A percentile compares a stretch with the other conserved stretches of the same genome.
phyloP scores from a whole-genome alignment of 2,888 invertebrate species.

The Pandemis cinnamomeana region DNA sequence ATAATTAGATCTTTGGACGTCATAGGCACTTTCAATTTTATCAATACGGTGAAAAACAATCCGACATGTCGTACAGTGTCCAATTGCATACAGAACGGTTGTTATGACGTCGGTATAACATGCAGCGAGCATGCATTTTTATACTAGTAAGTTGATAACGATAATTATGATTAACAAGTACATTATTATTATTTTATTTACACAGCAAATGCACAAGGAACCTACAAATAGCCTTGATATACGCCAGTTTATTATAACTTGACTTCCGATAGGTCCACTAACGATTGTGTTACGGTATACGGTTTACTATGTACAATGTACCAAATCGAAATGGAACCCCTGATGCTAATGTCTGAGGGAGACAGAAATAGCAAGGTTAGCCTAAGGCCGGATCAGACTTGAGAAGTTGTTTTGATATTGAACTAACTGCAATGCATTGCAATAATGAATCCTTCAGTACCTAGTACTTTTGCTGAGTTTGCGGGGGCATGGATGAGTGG shows the following conservation, averaged over 20 bases:
- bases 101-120: slow-evolving; percentile 29
- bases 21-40: background rate
- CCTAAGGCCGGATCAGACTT: background rate
- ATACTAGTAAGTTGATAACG: slow-evolving; percentile 23
- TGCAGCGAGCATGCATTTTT: slow-evolving; percentile 36
- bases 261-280: background rate
- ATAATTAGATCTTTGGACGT: no score
- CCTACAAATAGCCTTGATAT: slow-evolving; percentile 3
- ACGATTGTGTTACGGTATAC: background rate
- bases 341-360: no score
- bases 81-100: background rate
- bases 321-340: no score
- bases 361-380: no score
- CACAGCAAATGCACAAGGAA: slow-evolving; percentile 9
- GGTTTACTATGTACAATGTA: no score
- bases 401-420: no score
- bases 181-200: slow-evolving; percentile 12
- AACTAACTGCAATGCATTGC: no score
- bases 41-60: no score
- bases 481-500: no score
- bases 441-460: no score
- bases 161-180: slow-evolving; percentile 24
- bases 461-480: no score
- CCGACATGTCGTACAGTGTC: no score
- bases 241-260: slow-evolving; percentile 9